Conservation (phyloP, 2,113 vertebrate species). For the Ictalurus furcatus region DNA sequence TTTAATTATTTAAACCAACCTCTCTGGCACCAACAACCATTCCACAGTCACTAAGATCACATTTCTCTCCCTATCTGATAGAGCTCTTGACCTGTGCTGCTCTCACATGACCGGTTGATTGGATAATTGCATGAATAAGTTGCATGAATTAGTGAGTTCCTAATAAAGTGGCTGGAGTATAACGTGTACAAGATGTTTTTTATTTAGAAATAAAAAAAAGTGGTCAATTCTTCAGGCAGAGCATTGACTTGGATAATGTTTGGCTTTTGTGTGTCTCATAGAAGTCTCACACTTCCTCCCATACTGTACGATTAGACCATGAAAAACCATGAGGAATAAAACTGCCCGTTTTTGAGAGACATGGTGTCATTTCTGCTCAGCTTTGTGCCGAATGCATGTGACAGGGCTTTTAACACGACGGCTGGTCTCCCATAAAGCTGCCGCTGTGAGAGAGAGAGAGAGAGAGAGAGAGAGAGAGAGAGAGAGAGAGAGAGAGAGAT, state of each 20-base stretch:
- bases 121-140: background rate
- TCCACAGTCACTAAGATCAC: background rate
- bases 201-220: background rate
- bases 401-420: slow-evolving; percentile 60
- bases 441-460: slow-evolving; percentile 41
- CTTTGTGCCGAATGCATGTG: slow-evolving; percentile 58
- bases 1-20: background rate
- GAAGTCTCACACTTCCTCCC: background rate
- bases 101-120: background rate
- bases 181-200: background rate
- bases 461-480: slow-evolving; percentile 18
- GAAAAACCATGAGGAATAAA: slow-evolving; percentile 29
- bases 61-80: background rate
- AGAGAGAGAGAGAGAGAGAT: slow-evolving; percentile 49
- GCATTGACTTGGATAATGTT: background rate
- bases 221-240: background rate
- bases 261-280: background rate
- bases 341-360: slow-evolving; percentile 49
- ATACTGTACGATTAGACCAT: background rate
- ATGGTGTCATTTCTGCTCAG: slow-evolving; percentile 59
- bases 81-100: background rate
- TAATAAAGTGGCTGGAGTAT: background rate
- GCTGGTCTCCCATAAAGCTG: slow-evolving; percentile 61
- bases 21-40: background rate
- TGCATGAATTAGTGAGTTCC: background rate